Conservation (phyloP, 2,797 vertebrate species). For the Acanthurus leucopareius region DNA sequence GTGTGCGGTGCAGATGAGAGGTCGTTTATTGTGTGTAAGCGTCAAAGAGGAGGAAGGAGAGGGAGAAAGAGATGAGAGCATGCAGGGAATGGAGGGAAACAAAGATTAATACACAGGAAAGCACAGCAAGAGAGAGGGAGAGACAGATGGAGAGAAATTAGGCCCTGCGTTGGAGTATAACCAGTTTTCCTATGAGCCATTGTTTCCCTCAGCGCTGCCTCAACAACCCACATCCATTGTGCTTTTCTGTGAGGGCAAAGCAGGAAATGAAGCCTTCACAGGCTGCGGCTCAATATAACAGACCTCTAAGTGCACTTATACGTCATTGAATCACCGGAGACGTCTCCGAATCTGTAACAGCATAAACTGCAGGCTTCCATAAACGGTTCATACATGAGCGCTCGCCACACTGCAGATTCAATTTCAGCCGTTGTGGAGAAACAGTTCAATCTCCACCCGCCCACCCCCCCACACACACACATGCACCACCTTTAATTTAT, state of each 20-base stretch:
- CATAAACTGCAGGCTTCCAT: slow-evolving; percentile 22
- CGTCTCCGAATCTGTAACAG: slow-evolving; percentile 31
- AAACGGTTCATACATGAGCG: slow-evolving; percentile 4
- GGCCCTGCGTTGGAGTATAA: slow-evolving; percentile 37
- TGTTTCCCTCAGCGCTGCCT: slow-evolving; percentile 33
- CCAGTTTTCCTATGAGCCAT: slow-evolving; percentile 51
- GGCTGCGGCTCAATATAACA: slow-evolving; percentile 19
- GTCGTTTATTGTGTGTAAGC: slow-evolving; percentile 47
- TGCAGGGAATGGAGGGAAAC: slow-evolving; percentile 44
- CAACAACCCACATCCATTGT: slow-evolving; percentile 50
- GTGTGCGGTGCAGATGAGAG: slow-evolving; percentile 37
- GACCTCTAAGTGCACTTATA: slow-evolving; percentile 40
- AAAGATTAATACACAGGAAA: slow-evolving; percentile 37
- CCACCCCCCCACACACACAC: too few relatives aligned
- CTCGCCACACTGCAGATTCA: slow-evolving; percentile 9
- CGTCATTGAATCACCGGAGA: slow-evolving; percentile 38
- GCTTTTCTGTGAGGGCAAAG: slow-evolving; percentile 40
- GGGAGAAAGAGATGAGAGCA: slow-evolving; percentile 31
- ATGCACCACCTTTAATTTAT: slow-evolving; percentile 33
- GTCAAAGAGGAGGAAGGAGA: slow-evolving; percentile 4
- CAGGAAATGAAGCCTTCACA: slow-evolving; percentile 65
- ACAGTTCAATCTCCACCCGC: slow-evolving; percentile 10
- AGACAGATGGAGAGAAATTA: slow-evolving; percentile 67
- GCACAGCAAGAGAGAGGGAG: slow-evolving; percentile 7
- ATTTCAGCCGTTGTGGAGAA: slow-evolving; percentile 6